Evolutionary conservation across 2,888 invertebrate species (phyloP), one percentile per base, ranked within the genome.

Genomic region (Agriotes lineatus): DNA sequence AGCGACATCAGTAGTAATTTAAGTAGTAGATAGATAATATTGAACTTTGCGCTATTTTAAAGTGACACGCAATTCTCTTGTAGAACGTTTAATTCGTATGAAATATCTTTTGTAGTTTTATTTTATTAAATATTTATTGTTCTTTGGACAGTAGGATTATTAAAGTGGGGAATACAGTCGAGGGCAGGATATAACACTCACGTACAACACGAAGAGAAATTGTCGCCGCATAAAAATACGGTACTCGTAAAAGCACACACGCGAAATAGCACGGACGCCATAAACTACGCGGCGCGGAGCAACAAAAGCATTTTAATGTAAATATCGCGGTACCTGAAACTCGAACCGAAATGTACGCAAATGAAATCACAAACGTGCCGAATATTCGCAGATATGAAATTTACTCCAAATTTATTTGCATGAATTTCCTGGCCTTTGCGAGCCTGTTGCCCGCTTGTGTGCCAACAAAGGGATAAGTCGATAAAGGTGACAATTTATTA

Each of bases 241-340:
- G 33, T 18, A n/a, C 52, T 52, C 52, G 18, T 48, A 48, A 48
- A 33, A 33, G 2, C 52, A 33, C 22, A 48, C 48, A 48, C 48
- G 48, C 52, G 16, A 52, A 25, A 52, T 33, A 12, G 30, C 35
- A 30, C 10, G 52, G 16, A 52, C 6, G 22, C 10, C 25, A 48
- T 25, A 22, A 48, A 48, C 20, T 48, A 48, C 45, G 45, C 20
- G 10, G 16, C 20, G 45, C n/a, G 1, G 42, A 16, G 42, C 18
- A 42, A 45, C 20, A 45, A 20, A 45, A 10, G 45, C 6, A 45
- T 48, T 48, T 48, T 48, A 48, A 48, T 22, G 48, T 19, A 48
- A 48, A 48, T 48, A 48, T 48, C 22, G 20, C 5, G 12, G 1
- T 48, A 12, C 12, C 12, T 12, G 18, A 12, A 48, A 48, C 22